Conservation (phyloP, 2,113 vertebrate species). For the Synchiropus splendidus region DNA sequence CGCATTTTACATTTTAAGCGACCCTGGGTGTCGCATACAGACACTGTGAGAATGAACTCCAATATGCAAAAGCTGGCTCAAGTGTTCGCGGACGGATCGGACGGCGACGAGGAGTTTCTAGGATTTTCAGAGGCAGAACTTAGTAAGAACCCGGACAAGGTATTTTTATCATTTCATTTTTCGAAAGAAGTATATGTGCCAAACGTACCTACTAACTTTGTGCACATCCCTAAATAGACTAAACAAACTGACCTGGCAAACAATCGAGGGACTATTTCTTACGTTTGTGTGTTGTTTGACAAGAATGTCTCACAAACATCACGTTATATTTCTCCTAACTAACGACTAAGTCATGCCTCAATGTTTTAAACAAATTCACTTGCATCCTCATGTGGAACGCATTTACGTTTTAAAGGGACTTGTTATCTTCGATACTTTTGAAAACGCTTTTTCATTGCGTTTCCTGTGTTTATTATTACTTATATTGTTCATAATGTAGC, state of each 20-base stretch:
- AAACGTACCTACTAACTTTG: too few relatives aligned
- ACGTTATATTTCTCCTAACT: too few relatives aligned
- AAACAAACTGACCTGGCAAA: accelerated
- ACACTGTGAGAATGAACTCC: neutral
- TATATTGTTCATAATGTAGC: too few relatives aligned
- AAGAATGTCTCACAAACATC: too few relatives aligned
- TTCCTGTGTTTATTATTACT: too few relatives aligned
- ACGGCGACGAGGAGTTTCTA: slow-evolving; percentile 52
- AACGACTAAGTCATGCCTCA: too few relatives aligned
- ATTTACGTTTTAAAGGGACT: too few relatives aligned
- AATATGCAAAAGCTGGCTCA: slow-evolving; percentile 21
- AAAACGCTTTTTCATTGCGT: too few relatives aligned
- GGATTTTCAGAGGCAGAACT: slow-evolving; percentile 59
- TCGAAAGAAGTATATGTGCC: neutral
- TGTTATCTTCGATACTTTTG: too few relatives aligned
- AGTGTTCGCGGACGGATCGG: slow-evolving; percentile 53
- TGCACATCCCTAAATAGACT: too few relatives aligned
- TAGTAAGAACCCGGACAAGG: slow-evolving; percentile 15
- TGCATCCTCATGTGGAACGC: too few relatives aligned
- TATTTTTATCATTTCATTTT: slow-evolving; percentile 9
- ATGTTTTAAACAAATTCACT: too few relatives aligned
- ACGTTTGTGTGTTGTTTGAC: neutral
- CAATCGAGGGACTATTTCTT: neutral
- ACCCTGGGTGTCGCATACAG: neutral
- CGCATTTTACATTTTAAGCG: neutral